Base-by-base conservation (phyloP, 2,113 vertebrate genomes). In the Meleagris gallopavo region DNA sequence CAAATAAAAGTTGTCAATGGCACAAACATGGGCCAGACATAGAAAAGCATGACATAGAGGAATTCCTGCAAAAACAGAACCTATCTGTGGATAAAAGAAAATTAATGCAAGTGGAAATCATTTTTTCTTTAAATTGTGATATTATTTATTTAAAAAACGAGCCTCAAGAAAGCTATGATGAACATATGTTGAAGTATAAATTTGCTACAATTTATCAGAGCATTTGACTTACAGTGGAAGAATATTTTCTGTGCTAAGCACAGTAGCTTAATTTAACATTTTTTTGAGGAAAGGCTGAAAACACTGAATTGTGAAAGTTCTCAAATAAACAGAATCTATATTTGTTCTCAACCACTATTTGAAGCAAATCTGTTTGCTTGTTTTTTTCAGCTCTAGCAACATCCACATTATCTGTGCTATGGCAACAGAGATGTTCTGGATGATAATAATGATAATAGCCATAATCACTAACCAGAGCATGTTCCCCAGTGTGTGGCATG, bases 371-470 rank as follows among this genome's bases (percentile, higher is more conserved):
- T 6, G 2, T 54, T 70, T 50, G 18, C 15, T 89, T 50, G 29
- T 4, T 83, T 92, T 74, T 8, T 71, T 88, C 72, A 74, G n/a
- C 24, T 58, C 7, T 0, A 30, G 19, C 9, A 11, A 66, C 62
- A 16, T 58, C 38, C 5, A 10, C 19, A 3, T n/a, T 29, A 43
- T 30, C 38, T 46, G 13, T 52, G 38, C 16, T 25, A 52, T 32
- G 36, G 41, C 34, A 77, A 4, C 3, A 2, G 67, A 34, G 41
- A 78, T 1, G 0, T 61, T 75, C 61, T 64, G 12, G 20, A 75
- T 64, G 21, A 1, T 38, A 10, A 22, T 46, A 65, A 13, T 38
- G 7, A 8, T 5, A 9, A 0, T 29, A 54, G 2, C n/a, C 46
- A 66, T 43, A 81, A 18, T 61, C 18, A 12, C 9, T 84, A 72